Percentiles rank a stretch among this genome's conserved stretches.
Conservation (phyloP, 1,140 invertebrate genomes). For the Berghia stephanieae region DNA sequence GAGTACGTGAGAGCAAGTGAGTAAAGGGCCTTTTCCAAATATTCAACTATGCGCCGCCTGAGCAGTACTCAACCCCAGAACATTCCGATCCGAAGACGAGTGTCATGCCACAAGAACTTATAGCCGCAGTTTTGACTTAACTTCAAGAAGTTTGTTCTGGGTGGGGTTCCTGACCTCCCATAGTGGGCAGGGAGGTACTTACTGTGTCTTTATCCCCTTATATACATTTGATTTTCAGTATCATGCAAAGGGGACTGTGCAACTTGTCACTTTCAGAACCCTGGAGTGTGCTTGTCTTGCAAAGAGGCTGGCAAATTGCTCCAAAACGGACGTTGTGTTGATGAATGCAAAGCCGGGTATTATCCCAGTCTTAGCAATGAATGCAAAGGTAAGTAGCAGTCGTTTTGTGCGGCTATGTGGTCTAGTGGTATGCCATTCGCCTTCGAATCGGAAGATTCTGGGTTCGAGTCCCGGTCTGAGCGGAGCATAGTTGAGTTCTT, state of each 20-base stretch:
- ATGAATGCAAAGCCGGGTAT: slow-evolving; percentile 38
- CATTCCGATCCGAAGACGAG: too few species aligned
- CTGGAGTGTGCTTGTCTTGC: slow-evolving; percentile 41
- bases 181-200: too few species aligned
- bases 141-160: not conserved
- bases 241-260: slow-evolving; percentile 39
- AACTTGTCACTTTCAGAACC: slow-evolving; percentile 34
- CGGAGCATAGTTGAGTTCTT: too few species aligned
- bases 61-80: not conserved
- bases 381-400: slow-evolving; percentile 47
- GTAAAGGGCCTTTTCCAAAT: too few species aligned
- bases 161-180: too few species aligned
- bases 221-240: slow-evolving; percentile 36
- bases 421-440: too few species aligned
- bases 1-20: too few species aligned
- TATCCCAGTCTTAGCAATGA: slow-evolving; percentile 38
- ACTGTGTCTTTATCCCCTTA: not conserved
- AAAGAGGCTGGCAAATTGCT: slow-evolving; percentile 34
- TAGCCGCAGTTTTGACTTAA: not conserved
- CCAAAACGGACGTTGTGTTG: slow-evolving; percentile 43
- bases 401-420: too few species aligned
- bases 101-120: too few species aligned
- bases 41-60: too few species aligned
- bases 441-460: too few species aligned
- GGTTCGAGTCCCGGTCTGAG: too few species aligned